These are phyloP conservation scores for Sthenelais limicola DNA, from an alignment of 2,888 invertebrate genomes.

Conservation along the genomic window DNA sequence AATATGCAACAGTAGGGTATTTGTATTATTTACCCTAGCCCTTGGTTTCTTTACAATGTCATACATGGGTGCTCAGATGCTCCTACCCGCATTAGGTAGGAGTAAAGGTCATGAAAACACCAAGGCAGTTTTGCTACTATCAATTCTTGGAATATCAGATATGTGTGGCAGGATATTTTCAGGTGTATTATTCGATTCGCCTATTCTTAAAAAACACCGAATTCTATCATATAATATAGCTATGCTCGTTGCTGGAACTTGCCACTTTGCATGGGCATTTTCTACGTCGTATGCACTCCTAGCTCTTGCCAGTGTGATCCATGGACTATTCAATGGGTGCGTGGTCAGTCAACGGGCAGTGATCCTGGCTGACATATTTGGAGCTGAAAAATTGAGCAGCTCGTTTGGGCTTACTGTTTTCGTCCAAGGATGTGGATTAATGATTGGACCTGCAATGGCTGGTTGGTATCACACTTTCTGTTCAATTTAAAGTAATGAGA, in stretches of 20 bases:
- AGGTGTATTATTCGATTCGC: conserved; percentile 56
- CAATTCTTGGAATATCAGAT: conserved; percentile 91
- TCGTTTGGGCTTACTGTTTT: conserved; percentile 59
- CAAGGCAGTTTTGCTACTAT: conserved; percentile 81
- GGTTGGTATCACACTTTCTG: no score
- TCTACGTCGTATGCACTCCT: conserved; percentile 51
- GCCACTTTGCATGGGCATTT: conserved; percentile 53
- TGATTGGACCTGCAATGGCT: conserved; percentile 60
- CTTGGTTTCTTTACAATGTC: conserved; percentile 35
- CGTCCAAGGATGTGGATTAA: conserved; percentile 60
- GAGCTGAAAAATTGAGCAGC: conserved; percentile 57
- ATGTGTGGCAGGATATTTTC: conserved; percentile 85
- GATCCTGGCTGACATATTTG: conserved; percentile 59
- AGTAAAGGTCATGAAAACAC: conserved; percentile 50
- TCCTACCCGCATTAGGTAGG: conserved; percentile 55
- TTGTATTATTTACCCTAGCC: conserved; percentile 21
- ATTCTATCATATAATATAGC: conserved; percentile 53
- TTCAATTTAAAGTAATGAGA: no score
- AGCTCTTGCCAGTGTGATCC: conserved; percentile 51
- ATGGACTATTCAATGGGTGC: conserved; percentile 57
- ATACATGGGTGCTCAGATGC: conserved; percentile 56
- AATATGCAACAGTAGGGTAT: conserved; percentile 9
- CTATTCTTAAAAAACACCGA: conserved; percentile 51
- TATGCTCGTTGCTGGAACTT: conserved; percentile 50
- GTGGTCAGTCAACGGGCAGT: conserved; percentile 59